phyloP scores from a whole-genome alignment of 2,888 invertebrate species.

The Xestia sexstrigata region DNA sequence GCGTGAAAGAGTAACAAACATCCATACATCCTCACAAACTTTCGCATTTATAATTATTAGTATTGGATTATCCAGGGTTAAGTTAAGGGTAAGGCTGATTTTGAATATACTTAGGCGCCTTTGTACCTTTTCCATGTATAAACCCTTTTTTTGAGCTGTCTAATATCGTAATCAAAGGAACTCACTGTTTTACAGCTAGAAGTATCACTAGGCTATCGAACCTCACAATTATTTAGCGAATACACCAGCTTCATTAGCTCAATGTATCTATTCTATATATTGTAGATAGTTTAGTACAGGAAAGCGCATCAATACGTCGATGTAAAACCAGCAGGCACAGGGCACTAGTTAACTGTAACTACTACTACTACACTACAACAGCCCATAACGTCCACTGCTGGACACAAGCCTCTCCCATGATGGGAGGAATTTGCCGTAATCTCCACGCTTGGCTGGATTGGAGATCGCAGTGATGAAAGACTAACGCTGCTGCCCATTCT shows the following conservation, averaged over 20 bases:
- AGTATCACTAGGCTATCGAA: conserved; percentile 6
- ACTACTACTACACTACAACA: no score
- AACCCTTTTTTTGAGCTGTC: neutral
- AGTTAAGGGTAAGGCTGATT: neutral
- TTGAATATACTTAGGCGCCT: neutral
- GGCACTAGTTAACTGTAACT: conserved; percentile 16
- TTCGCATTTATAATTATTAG: neutral
- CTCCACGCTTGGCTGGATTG: no score
- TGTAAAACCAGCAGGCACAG: conserved; percentile 8
- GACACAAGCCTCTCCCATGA: no score
- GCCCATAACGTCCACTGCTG: no score
- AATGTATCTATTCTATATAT: neutral
- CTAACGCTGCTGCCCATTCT: no score
- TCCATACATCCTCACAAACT: no score
- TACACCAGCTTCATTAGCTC: neutral
- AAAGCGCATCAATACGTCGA: conserved; percentile 16
- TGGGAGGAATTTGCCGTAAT: no score
- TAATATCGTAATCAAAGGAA: neutral
- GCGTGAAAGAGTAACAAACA: no score
- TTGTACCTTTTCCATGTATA: neutral
- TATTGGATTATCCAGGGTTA: neutral
- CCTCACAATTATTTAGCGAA: neutral
- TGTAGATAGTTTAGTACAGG: neutral
- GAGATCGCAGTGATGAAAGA: no score
- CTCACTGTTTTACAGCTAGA: neutral